Percentiles rank a stretch among this genome's conserved stretches.
Conservation (phyloP, 1,140 invertebrate genomes). For the Drosophila auraria region DNA sequence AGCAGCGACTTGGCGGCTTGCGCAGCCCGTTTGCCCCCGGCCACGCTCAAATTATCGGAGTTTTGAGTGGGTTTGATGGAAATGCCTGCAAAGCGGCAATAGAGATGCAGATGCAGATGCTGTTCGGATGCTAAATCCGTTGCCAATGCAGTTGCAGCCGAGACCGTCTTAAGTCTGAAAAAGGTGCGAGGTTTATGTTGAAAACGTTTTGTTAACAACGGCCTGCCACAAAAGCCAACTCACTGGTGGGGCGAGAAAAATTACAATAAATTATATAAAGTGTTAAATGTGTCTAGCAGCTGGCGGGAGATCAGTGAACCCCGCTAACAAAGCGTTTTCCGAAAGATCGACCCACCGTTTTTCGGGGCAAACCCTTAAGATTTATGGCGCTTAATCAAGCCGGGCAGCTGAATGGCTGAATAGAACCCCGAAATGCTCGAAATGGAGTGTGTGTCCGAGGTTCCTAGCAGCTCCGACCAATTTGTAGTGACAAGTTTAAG, state of each 20-base stretch:
- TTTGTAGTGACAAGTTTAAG: slow-evolving; percentile 80
- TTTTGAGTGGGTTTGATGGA: slow-evolving; percentile 76
- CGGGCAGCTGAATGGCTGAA: slow-evolving; percentile 34
- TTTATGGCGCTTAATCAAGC: slow-evolving; percentile 75
- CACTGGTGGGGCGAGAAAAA: slow-evolving; percentile 48
- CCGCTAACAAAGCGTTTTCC: slow-evolving; percentile 58
- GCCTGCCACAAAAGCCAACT: slow-evolving; percentile 42
- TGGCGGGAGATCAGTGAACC: slow-evolving; percentile 41
- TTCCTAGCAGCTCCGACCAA: slow-evolving; percentile 54
- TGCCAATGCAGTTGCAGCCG: slow-evolving; percentile 24
- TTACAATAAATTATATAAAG: slow-evolving; percentile 83
- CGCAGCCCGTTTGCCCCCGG: slow-evolving; percentile 69
- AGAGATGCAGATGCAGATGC: slow-evolving; percentile 48
- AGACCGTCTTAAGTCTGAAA: slow-evolving; percentile 33
- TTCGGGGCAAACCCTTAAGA: slow-evolving; percentile 60
- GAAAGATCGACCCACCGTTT: slow-evolving; percentile 32
- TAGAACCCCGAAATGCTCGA: slow-evolving; percentile 38
- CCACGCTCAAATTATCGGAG: slow-evolving; percentile 64
- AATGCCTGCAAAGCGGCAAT: slow-evolving; percentile 52
- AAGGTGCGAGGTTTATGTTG: slow-evolving; percentile 78
- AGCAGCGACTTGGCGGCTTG: slow-evolving; percentile 41
- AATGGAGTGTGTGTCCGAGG: slow-evolving; percentile 17
- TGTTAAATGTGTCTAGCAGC: slow-evolving; percentile 70
- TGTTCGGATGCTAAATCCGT: slow-evolving; percentile 14
- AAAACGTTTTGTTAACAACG: slow-evolving; percentile 81